Conservation (phyloP, 2,113 vertebrate genomes). For the Oreocharis arfaki region DNA sequence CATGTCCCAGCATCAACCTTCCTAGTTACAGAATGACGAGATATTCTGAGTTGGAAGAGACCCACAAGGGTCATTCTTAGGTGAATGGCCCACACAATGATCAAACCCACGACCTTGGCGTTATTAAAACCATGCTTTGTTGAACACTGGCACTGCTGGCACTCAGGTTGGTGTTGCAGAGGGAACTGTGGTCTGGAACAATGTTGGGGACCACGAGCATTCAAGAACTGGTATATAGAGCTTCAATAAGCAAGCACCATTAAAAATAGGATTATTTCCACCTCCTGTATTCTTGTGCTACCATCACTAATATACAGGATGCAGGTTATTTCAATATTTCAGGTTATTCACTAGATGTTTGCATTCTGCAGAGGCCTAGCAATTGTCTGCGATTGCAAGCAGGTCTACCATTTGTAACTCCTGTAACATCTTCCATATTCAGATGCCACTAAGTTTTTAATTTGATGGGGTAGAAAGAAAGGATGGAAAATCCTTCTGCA, state of each 20-base stretch:
- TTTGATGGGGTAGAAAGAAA: not conserved
- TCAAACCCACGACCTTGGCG: not conserved
- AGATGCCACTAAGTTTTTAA: not conserved
- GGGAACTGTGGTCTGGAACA: not conserved
- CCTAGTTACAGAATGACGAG: no score
- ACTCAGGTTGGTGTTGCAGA: not conserved
- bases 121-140: not conserved
- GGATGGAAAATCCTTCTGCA: not conserved
- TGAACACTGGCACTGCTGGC: not conserved
- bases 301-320: not conserved
- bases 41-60: no score
- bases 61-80: not conserved
- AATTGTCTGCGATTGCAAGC: not conserved
- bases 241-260: not conserved
- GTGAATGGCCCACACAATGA: not conserved
- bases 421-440: not conserved
- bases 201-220: rapidly evolving
- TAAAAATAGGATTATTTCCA: not conserved
- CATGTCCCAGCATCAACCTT: not conserved
- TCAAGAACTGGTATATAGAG: not conserved
- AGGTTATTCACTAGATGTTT: not conserved
- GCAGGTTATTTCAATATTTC: not conserved
- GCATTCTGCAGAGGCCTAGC: not conserved
- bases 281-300: not conserved
- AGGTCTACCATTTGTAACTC: not conserved